phyloP scores from a whole-genome alignment of 2,113 vertebrate genomes.

The Epinephelus fuscoguttatus region DNA sequence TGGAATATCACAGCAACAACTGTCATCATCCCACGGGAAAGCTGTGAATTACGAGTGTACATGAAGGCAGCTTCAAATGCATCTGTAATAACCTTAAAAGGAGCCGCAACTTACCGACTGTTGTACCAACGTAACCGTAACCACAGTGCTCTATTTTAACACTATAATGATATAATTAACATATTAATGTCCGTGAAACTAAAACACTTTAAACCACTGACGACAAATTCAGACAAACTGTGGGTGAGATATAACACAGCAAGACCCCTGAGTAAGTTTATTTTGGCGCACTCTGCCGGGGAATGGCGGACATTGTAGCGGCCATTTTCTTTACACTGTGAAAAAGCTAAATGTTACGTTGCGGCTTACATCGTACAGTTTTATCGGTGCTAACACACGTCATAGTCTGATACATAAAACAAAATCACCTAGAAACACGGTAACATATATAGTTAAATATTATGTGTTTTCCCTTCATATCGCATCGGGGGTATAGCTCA shows the following conservation, averaged over 20 bases:
- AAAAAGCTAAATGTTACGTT: not conserved
- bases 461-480: accelerated
- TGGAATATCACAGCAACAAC: not conserved
- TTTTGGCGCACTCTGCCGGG: slow-evolving; percentile 31
- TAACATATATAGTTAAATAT: no score
- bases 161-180: accelerated
- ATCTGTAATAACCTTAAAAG: slow-evolving; percentile 49
- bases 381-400: not conserved
- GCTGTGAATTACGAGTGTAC: accelerated
- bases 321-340: not conserved
- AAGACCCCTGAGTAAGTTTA: not conserved
- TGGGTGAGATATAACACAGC: not conserved
- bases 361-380: not conserved
- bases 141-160: not conserved
- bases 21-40: not conserved
- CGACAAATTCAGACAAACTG: not conserved
- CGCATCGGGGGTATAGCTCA: slow-evolving; percentile 91
- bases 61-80: not conserved
- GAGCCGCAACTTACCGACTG: not conserved
- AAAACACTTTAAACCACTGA: no score
- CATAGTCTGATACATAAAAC: no score
- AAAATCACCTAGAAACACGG: no score
- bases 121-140: no score
- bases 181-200: not conserved
- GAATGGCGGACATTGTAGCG: not conserved